These are phyloP conservation scores for Tachypleus tridentatus DNA, from an alignment of 1,140 invertebrate genomes.

Conservation along the genomic window DNA sequence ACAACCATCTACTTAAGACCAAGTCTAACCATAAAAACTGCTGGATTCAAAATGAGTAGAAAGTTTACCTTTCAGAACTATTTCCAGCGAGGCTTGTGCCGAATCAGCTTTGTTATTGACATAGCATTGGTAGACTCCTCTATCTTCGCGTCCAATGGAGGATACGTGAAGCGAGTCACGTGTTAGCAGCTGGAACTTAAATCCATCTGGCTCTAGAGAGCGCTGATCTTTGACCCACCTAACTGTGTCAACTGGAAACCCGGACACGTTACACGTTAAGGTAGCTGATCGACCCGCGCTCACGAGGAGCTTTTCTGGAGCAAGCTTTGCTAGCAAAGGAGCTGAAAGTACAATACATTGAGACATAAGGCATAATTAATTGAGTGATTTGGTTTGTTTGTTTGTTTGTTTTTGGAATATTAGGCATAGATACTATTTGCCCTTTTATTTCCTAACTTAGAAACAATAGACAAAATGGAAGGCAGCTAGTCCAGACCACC, in stretches of 20 bases:
- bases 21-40: no score
- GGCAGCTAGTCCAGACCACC: no score
- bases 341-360: not conserved
- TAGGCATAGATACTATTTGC: no score
- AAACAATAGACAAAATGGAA: no score
- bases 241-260: constrained; percentile 21
- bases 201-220: constrained; percentile 43
- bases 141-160: constrained; percentile 57
- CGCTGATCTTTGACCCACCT: constrained; percentile 55
- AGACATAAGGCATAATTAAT: no score
- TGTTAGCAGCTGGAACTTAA: constrained; percentile 25
- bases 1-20: no score
- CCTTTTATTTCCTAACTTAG: no score
- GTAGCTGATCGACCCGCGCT: constrained; percentile 41
- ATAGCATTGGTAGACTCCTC: constrained; percentile 82
- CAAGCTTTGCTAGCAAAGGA: constrained; percentile 16
- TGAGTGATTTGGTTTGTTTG: no score
- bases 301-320: constrained; percentile 18
- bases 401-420: no score
- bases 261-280: constrained; percentile 22
- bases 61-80: constrained; percentile 62
- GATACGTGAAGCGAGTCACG: constrained; percentile 46
- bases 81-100: constrained; percentile 64
- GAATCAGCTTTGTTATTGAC: constrained; percentile 73
- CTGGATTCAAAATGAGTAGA: no score